Base-by-base conservation (phyloP, 2,113 vertebrate genomes). In the Amblyornis subalaris region DNA sequence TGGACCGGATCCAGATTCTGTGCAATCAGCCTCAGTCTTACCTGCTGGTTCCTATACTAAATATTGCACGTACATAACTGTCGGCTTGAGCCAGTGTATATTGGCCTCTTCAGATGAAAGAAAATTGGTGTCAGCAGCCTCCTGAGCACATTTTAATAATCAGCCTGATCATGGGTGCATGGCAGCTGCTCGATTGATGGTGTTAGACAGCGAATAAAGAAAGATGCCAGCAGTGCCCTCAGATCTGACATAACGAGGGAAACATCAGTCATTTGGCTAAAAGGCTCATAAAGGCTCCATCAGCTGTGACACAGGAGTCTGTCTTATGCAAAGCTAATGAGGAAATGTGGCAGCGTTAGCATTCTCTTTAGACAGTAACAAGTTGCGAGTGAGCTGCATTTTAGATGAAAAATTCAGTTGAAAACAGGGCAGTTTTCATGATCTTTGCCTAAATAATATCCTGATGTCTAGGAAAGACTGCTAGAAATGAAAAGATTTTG, bases 251-350 rank as follows among this genome's bases (percentile, higher is more conserved):
- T 97, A 97, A 98, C 50, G 85, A 98, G 97, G 93, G 97, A 97
- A 97, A 97, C 97, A 98, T 98, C 98, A 97, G 97, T 98, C 97
- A 98, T 98, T 98, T 97, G 96, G 97, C 97, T 98, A 98, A 98
- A 97, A 98, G 97, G 96, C 97, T 98, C 97, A 97, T 97, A 97
- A 98, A 97, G 96, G 90, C 95, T 97, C 97, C 96, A 97, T 98
- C 96, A 97, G 96, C 97, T 97, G 95, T 98, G 97, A 97, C 97
- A 97, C 95, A 94, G 90, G 96, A 97, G 96, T 96, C 97, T 92
- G 97, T 97, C 97, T 97, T 95, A 96, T 92, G 96, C 71, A 78
- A 94, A 98, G 93, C 97, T 98, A 98, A 98, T 97, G 97, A 98
- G 97, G 94, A 98, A 97, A 97, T 96, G 97, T 96, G 95, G 97